Evolutionary conservation across 2,888 invertebrate species (phyloP), one percentile per base, ranked within the genome.

Genomic region (Volucella bombylans): DNA sequence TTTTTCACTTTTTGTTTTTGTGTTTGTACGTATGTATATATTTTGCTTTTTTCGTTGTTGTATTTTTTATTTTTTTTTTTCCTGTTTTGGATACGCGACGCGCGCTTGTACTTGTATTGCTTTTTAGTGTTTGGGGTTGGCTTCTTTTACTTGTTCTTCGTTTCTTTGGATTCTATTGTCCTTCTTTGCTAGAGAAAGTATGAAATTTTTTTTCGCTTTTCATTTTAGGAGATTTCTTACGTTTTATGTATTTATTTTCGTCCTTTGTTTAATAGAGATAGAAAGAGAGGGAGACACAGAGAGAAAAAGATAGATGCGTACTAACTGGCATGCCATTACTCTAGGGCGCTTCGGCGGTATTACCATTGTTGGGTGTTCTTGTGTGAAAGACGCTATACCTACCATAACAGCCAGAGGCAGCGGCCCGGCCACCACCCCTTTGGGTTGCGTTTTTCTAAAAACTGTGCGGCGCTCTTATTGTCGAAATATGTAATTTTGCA

Each of bases 181-280:
- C 77, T 80, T 59, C 68, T 72, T 79, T 54, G 57, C 45, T 78
- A 14, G 55, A 41, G 23, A 59, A 79, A 65, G 72, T 71, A 57
- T 64, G 54, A 41, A 23, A 18, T 59, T 69, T 68, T 41, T 55
- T 50, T 52, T 14, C 59, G 18, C 41, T 68, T 76, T 62, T 55
- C 47, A 54, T 69, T 64, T 69, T 31, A 52, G 43, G 50, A 62
- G 68, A 76, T 81, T 81, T 69, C 68, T 62, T 77, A 77, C 71
- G 31, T 31, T 71, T 39, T 67, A 65, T 77, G 69, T 82, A 77
- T 77, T 71, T 77, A 81, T 81, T 77, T 81, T 74, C 45, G 62
- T 38, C 15, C 74, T 68, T 80, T 67, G 67, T 80, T 65, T 49
- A 12, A 49, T 12, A 64, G 49, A 52, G 50, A 61, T 43, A n/a